Evolutionary conservation across 2,888 invertebrate genomes (phyloP).

Genomic region (Synanthedon andrenaeformis): DNA sequence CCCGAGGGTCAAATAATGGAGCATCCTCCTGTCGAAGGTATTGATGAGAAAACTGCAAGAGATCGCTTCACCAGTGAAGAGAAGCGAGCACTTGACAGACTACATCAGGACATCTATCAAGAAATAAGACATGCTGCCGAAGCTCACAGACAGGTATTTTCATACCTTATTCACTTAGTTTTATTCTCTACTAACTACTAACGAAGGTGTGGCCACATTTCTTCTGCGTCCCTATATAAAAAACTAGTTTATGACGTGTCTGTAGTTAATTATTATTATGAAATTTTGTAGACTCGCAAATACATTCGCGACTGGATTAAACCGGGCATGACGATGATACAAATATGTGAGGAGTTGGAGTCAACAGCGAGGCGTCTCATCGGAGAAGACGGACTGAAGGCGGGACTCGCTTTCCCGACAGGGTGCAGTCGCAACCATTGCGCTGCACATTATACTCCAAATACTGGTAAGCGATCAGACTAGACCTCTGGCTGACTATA

Average conservation of each 20-base stretch:
- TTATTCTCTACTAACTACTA: background rate
- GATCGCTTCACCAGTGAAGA: constrained; percentile 88
- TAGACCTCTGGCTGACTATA: no score
- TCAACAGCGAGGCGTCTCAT: constrained; percentile 91
- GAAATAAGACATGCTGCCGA: constrained; percentile 97
- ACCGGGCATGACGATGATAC: constrained; percentile 99
- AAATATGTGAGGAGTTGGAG: constrained; percentile 97
- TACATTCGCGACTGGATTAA: constrained; percentile 95
- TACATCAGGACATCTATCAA: constrained; percentile 93
- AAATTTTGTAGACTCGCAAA: constrained; percentile 78
- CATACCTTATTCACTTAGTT: background rate
- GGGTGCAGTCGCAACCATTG: constrained; percentile 99
- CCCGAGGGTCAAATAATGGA: constrained; percentile 93
- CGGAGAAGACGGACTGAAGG: constrained; percentile 93
- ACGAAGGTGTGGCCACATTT: background rate
- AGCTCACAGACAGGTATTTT: constrained; percentile 88
- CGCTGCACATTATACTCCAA: constrained; percentile 99
- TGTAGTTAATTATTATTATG: no score
- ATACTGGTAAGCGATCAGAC: constrained; percentile 75
- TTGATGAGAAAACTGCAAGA: constrained; percentile 87
- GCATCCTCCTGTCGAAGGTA: constrained; percentile 76
- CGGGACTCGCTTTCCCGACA: constrained; percentile 96
- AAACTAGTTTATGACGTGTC: background rate
- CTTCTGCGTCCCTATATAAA: background rate
- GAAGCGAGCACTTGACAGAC: constrained; percentile 89